phyloP scores from a whole-genome alignment of 2,888 invertebrate genomes.

The Blera fallax region DNA sequence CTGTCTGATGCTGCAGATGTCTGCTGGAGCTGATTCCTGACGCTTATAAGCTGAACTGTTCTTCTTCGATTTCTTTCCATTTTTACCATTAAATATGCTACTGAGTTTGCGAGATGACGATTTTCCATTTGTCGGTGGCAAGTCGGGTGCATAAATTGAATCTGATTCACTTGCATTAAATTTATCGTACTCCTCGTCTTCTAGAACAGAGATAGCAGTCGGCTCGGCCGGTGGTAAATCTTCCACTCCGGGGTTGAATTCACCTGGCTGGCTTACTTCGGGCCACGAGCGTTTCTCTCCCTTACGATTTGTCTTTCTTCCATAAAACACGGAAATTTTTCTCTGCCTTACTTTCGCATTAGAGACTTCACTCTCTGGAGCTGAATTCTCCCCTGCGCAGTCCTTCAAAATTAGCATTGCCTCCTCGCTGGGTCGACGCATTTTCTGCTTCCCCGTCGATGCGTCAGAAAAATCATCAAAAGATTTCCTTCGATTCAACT shows the following conservation, averaged over 20 bases:
- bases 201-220: slow-evolving; percentile 5
- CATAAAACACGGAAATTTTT: slow-evolving; percentile 80
- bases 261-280: slow-evolving; percentile 80
- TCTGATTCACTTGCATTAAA: slow-evolving; percentile 67
- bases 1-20: slow-evolving; percentile 35
- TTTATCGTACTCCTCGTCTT: slow-evolving; percentile 64
- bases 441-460: slow-evolving; percentile 83
- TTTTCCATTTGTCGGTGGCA: slow-evolving; percentile 18
- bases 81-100: slow-evolving; percentile 47
- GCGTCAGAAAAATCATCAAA: slow-evolving; percentile 85
- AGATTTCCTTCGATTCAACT: slow-evolving; percentile 84
- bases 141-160: slow-evolving; percentile 40
- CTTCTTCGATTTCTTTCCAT: slow-evolving; percentile 72
- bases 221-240: slow-evolving; percentile 58
- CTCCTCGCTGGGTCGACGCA: slow-evolving; percentile 89
- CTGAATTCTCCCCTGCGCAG: slow-evolving; percentile 75
- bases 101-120: slow-evolving; percentile 28
- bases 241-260: slow-evolving; percentile 77
- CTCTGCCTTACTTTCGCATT: slow-evolving; percentile 75
- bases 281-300: slow-evolving; percentile 81
- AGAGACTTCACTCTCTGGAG: slow-evolving; percentile 35
- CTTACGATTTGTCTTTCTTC: slow-evolving; percentile 76
- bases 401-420: slow-evolving; percentile 85
- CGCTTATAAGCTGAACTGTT: slow-evolving; percentile 81
- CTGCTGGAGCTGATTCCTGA: slow-evolving; percentile 81